phyloP scores from a whole-genome alignment of 2,113 vertebrate species.

The Tringa solitaria region DNA sequence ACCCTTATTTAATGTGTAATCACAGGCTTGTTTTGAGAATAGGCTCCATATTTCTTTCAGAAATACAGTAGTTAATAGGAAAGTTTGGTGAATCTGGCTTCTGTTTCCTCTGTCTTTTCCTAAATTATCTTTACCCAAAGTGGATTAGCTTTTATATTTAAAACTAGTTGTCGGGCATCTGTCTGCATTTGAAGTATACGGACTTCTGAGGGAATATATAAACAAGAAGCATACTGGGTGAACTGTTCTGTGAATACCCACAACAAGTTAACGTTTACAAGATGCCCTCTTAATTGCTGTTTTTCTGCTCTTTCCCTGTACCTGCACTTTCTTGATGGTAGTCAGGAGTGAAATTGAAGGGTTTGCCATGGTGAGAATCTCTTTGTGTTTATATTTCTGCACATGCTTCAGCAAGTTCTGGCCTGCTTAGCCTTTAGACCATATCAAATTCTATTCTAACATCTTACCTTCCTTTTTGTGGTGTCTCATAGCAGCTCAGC shows the following conservation, averaged over 20 bases:
- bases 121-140: background rate
- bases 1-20: background rate
- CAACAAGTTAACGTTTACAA: background rate
- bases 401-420: background rate
- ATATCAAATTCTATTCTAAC: background rate
- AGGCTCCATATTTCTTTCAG: background rate
- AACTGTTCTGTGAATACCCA: background rate
- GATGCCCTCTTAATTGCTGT: background rate
- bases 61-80: background rate
- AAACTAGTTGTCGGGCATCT: background rate
- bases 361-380: background rate
- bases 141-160: background rate
- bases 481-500: background rate
- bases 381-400: background rate
- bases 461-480: background rate
- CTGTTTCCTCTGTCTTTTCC: background rate
- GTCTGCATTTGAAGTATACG: background rate
- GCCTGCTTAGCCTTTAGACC: background rate
- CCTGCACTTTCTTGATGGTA: background rate
- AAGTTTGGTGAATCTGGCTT: background rate
- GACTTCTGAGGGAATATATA: background rate
- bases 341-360: background rate
- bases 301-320: background rate
- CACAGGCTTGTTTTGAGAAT: background rate
- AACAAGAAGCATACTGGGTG: background rate